Evolutionary conservation across 2,797 vertebrate genomes (phyloP), one percentile per base, ranked within the genome.

Genomic region (Astyanax mexicanus): DNA sequence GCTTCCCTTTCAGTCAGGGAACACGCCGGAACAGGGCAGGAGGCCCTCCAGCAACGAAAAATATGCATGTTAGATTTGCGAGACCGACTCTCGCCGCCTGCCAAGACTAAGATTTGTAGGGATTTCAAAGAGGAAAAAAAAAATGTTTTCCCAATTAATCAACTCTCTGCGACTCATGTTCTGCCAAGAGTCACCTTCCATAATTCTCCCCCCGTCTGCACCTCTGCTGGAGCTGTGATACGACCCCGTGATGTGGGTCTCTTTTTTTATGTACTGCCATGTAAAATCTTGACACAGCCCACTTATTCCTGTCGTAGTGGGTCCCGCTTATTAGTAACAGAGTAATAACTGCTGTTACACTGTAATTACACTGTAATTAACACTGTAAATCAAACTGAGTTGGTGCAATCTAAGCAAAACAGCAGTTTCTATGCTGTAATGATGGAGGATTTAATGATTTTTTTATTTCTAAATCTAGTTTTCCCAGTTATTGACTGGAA

Each of bases 81-180:
- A 15, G 23, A 75, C 32, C 15, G 78, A 88, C 83, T 86, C 75
- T 85, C 75, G 78, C 4, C 66, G 60, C 45, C 79, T 83, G 86
- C 84, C 84, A 89, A 86, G 77, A 74, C 35, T 0, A 40, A 77
- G 44, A 88, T 84, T 83, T 75, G 86, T 84, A 72, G 11, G 44
- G 45, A 25, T 81, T 85, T 80, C 19, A 60, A 74, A 57, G 37
- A 37, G 52, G 77, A 69, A 25, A 51, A 75, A 65, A 81, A 3
- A 7, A 60, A 6, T 0, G n/a, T 68, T 55, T 29, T 49, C 19
- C 27, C 25, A 25, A 37, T 44, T n/a, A 74, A 77, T 76, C n/a
- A 35, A 40, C 54, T 25, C 40, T 38, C 1, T 19, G 15, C 45
- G 62, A 51, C 62, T 42, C 35, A 35, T 65, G 19, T 19, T 38